Evolutionary conservation across 2,797 vertebrate genomes (phyloP).

Genomic region (Sebastes trivittatus): DNA sequence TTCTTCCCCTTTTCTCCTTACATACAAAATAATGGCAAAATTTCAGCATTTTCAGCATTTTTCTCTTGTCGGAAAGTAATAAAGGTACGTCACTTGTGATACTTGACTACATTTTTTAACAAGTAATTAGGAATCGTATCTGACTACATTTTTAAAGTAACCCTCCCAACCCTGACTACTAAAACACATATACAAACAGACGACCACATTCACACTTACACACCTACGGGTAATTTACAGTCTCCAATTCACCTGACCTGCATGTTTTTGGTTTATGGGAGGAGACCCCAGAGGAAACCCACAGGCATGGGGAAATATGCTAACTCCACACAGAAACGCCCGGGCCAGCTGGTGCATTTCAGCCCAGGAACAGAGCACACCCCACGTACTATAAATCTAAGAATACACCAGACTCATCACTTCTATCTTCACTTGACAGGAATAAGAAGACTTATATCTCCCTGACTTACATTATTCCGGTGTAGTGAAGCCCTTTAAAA

Average conservation of each 20-base stretch:
- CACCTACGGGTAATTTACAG: background rate
- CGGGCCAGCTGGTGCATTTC: background rate
- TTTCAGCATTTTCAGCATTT: background rate
- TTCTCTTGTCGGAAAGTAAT: background rate
- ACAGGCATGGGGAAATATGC: background rate
- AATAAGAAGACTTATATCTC: background rate
- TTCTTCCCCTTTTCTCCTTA: background rate
- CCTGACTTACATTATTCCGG: background rate
- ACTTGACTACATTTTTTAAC: background rate
- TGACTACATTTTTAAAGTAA: background rate
- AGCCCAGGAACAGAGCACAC: background rate
- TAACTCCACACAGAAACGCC: background rate
- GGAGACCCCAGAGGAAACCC: constrained; percentile 10
- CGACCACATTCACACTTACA: background rate
- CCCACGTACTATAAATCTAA: background rate
- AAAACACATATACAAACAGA: background rate
- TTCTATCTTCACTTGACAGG: background rate
- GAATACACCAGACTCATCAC: background rate
- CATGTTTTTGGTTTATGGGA: background rate
- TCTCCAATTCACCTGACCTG: constrained; percentile 15
- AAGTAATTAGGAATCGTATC: background rate
- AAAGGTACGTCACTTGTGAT: background rate
- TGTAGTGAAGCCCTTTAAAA: background rate
- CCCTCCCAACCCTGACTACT: background rate
- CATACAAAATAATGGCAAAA: background rate